Evolutionary conservation across 2,113 vertebrate species (phyloP).

Genomic region (Colinus virginianus): DNA sequence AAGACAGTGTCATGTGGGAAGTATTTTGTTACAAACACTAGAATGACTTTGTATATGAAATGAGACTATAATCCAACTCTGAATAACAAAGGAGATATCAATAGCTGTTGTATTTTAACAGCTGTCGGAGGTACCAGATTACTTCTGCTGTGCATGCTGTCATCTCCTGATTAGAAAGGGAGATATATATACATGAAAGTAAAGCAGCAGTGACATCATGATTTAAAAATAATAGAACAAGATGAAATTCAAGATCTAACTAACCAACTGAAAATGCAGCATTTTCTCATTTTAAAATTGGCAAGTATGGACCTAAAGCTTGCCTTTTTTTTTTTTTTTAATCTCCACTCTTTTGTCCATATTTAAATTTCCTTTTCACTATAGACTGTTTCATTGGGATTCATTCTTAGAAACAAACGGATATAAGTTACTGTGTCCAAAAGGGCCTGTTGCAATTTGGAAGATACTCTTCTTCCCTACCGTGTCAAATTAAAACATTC

Average conservation of each 20-base stretch:
- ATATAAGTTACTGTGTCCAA: constrained; percentile 9
- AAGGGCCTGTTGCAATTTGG: not conserved
- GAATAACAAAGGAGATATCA: not conserved
- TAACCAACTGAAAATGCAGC: not conserved
- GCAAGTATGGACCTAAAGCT: not conserved
- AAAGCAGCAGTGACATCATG: not conserved
- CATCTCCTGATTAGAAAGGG: not conserved
- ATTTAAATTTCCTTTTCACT: not conserved
- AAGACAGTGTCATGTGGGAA: constrained; percentile 21
- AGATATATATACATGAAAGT: not conserved
- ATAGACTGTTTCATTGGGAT: not conserved
- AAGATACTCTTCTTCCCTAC: not conserved
- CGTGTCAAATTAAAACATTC: not conserved
- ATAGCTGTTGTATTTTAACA: constrained; percentile 15
- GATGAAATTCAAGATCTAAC: not conserved
- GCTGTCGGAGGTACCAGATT: not conserved
- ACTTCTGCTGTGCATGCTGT: not conserved
- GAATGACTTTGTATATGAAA: not conserved
- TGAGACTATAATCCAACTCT: not conserved
- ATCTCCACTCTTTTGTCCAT: not conserved
- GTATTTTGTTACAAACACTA: constrained; percentile 30
- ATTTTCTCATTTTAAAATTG: constrained; percentile 3
- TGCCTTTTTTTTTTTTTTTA: not conserved
- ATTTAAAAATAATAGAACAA: constrained; percentile 10
- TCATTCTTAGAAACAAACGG: not conserved